Evolutionary conservation across 2,888 invertebrate genomes (phyloP), one percentile per base, ranked within the genome.

Genomic region (Neoascia interrupta): DNA sequence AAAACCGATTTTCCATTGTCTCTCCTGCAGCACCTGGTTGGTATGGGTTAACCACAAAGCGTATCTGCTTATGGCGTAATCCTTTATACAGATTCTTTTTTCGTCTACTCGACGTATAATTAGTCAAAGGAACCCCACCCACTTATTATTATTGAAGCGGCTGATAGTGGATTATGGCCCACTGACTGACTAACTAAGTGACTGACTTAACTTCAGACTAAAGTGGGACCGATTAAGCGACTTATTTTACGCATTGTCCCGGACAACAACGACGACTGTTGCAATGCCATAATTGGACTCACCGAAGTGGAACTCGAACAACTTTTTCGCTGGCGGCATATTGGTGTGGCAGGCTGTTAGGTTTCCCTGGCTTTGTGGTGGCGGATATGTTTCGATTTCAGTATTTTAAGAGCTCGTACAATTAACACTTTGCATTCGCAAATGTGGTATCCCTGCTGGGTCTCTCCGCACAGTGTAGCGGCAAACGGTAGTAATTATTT

Each of bases 281-380:
- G 79, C 79, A 79, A 79, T 73, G 53, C 73, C 47, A 66, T 79
- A 79, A 79, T 79, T 79, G 79, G 72, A 73, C 41, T 43, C 79
- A 73, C 54, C 79, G 41, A 61, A 68, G 79, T 79, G 79, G 79
- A 79, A 79, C 79, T 68, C 61, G 72, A 49, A 56, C 79, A 73
- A 41, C 37, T 23, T 39, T 72, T 60, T 28, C 13, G 79, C 79
- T 68, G 56, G 11, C 28, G 79, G 79, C 79, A 45, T 19, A 54
- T 66, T 74, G 61, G 74, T 60, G 68, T 54, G 60, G 74, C 28
- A 47, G 16, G 16, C 3, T 26, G 31, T 45, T 31, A 43, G 58
- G 54, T 70, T 43, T 47, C 31, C 45, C 36, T 45, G 10, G n/a
- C n/a, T n/a, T n/a, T n/a, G n/a, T n/a, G n/a, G n/a, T n/a, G n/a